Base-by-base conservation (phyloP, 2,113 vertebrate species). In the Planiliza haematocheilus region DNA sequence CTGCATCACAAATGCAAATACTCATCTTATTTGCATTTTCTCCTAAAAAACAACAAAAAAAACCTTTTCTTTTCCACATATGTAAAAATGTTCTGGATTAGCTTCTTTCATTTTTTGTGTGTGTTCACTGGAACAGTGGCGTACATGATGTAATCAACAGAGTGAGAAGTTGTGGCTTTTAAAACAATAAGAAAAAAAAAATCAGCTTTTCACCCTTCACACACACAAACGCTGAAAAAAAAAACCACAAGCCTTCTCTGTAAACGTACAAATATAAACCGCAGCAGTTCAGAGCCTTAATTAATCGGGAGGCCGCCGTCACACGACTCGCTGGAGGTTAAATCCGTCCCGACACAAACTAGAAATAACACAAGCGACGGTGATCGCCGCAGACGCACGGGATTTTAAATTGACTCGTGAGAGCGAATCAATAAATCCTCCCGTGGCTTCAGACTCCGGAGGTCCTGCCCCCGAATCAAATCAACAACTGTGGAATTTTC, bases 351-450 rank as follows among this genome's bases (percentile, higher is more conserved):
- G 45, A 49, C n/a, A 39, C 42, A 36, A 1, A 13, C 41, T 38
- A 16, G 16, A 30, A 30, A 30, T 3, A 55, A 61, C 13, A 61
- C 2, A 18, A 14, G 8, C 7, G 30, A 62, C 46, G 11, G 10
- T 50, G 14, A 2, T 17, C 67, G 43, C 52, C 8, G 20, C 60
- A 4, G 58, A 65, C 65, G 64, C 72, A 60, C 49, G 1, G 14
- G 70, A 41, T 59, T 56, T 72, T 63, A 72, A 70, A 79, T 70
- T 78, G 64, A 70, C 37, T 81, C 8, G 20, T 55, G 58, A 65
- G 70, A 59, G 68, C 60, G 48, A 67, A 74, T 86, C 74, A 68
- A 80, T 82, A 67, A 62, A 30, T 64, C 56, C 63, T 48, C 43
- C 17, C 7, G 2, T 11, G 69, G 60, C 62, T 72, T 37, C 1